A percentile compares a stretch with the other conserved stretches of the same genome.
phyloP scores from a whole-genome alignment of 1,140 invertebrate genomes.

The Berghia stephanieae region DNA sequence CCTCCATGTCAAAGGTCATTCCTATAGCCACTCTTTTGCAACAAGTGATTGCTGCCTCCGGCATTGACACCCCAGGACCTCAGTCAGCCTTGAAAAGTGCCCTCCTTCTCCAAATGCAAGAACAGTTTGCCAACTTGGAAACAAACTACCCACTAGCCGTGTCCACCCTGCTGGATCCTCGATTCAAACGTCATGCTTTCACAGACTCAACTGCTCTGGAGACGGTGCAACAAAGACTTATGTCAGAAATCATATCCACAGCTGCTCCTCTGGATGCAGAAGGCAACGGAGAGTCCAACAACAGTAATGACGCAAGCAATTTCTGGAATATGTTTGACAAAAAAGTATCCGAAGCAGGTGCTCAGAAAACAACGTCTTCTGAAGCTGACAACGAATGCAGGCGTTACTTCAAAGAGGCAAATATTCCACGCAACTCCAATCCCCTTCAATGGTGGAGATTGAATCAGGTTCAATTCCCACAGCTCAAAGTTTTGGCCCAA shows the following conservation, averaged over 20 bases:
- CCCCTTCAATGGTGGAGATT: constrained; percentile 24
- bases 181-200: constrained; percentile 27
- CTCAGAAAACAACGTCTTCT: constrained; percentile 20
- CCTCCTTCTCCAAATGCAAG: constrained; percentile 28
- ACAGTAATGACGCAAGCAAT: too few species aligned
- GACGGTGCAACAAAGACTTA: constrained; percentile 1
- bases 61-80: constrained; percentile 21
- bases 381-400: constrained; percentile 27
- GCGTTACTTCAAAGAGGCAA: constrained; percentile 28
- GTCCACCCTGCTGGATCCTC: constrained; percentile 27
- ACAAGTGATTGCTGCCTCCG: constrained; percentile 15
- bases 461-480: constrained; percentile 27
- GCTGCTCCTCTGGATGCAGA: background rate
- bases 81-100: constrained; percentile 32
- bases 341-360: constrained; percentile 27
- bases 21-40: constrained; percentile 25
- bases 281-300: background rate
- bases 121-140: constrained; percentile 20
- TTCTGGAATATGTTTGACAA: constrained; percentile 34
- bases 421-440: constrained; percentile 23
- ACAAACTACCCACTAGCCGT: constrained; percentile 16
- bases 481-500: constrained; percentile 22
- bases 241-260: background rate
- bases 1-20: constrained; percentile 30
- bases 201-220: constrained; percentile 25